Percentiles rank a stretch among this genome's conserved stretches.
Conservation (phyloP, 2,888 invertebrate genomes). For the Hydraecia micacea region DNA sequence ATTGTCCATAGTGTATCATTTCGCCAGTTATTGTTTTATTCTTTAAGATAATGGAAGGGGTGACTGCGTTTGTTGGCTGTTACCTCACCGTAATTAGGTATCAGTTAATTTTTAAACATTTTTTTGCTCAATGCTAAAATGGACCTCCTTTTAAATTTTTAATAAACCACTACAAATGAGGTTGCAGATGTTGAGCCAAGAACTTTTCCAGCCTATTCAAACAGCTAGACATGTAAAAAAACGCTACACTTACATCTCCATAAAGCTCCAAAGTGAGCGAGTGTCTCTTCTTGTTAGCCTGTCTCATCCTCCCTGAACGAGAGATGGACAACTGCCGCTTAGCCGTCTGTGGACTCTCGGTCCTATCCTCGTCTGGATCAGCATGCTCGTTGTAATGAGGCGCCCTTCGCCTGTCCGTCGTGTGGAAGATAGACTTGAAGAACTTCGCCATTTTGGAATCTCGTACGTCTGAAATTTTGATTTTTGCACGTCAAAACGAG, state of each 20-base stretch:
- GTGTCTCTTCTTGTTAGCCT: slow-evolving; percentile 89
- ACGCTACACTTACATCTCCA: slow-evolving; percentile 81
- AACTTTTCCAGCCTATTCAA: neutral
- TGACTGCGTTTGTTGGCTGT: no score
- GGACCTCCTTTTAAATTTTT: neutral
- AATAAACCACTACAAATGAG: neutral
- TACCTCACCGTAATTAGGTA: neutral
- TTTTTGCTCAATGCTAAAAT: neutral
- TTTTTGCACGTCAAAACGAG: neutral
- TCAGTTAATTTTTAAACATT: neutral
- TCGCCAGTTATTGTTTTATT: neutral
- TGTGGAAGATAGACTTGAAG: slow-evolving; percentile 83
- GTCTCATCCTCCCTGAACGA: slow-evolving; percentile 90
- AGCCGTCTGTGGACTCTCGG: slow-evolving; percentile 74
- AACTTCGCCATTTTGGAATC: slow-evolving; percentile 82
- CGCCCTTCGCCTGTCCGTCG: slow-evolving; percentile 75
- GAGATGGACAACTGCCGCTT: slow-evolving; percentile 90
- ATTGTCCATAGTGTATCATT: neutral
- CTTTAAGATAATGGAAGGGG: neutral
- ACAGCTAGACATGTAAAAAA: neutral
- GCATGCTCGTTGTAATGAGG: slow-evolving; percentile 65
- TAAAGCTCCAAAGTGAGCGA: slow-evolving; percentile 88
- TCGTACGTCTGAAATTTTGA: slow-evolving; percentile 28
- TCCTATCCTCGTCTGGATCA: slow-evolving; percentile 75
- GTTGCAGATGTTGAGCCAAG: neutral